These are phyloP conservation scores for Sicus ferrugineus DNA, from an alignment of 2,888 invertebrate genomes.

Conservation along the genomic window DNA sequence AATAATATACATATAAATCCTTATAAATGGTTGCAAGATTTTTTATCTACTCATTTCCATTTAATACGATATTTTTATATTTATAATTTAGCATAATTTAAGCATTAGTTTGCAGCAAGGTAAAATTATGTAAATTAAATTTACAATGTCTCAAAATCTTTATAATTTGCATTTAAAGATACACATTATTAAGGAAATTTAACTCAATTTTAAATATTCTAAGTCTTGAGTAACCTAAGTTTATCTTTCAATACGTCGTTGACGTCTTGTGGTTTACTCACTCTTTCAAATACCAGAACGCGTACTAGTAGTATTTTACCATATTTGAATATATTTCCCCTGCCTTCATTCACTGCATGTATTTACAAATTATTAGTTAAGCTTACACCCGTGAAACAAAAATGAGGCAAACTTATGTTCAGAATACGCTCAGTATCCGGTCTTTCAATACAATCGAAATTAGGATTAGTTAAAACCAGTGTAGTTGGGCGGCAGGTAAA, in stretches of 20 bases:
- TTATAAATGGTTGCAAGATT: slow-evolving; percentile 20
- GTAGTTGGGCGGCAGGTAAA: too few species aligned
- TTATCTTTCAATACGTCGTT: not conserved
- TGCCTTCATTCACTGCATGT: slow-evolving; percentile 15
- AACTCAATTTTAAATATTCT: not conserved
- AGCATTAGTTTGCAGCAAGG: not conserved
- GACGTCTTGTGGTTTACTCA: not conserved
- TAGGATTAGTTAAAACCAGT: too few species aligned
- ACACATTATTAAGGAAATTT: not conserved
- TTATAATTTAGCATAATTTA: slow-evolving; percentile 3
- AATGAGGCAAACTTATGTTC: too few species aligned
- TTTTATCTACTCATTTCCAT: slow-evolving; percentile 7
- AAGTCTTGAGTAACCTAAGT: too few species aligned
- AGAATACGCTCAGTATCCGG: too few species aligned
- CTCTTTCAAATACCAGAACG: slow-evolving; percentile 1
- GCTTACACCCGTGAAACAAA: too few species aligned
- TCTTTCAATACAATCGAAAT: too few species aligned
- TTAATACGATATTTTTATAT: slow-evolving; percentile 1
- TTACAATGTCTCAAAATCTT: not conserved
- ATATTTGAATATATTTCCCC: slow-evolving; percentile 9
- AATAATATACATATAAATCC: slow-evolving; percentile 25
- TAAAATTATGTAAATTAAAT: slow-evolving; percentile 4
- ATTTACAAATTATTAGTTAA: slow-evolving; percentile 21
- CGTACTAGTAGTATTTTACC: not conserved
- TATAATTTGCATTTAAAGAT: not conserved